Conservation (phyloP, 2,888 invertebrate species). For the Cheilosia vernalis region DNA sequence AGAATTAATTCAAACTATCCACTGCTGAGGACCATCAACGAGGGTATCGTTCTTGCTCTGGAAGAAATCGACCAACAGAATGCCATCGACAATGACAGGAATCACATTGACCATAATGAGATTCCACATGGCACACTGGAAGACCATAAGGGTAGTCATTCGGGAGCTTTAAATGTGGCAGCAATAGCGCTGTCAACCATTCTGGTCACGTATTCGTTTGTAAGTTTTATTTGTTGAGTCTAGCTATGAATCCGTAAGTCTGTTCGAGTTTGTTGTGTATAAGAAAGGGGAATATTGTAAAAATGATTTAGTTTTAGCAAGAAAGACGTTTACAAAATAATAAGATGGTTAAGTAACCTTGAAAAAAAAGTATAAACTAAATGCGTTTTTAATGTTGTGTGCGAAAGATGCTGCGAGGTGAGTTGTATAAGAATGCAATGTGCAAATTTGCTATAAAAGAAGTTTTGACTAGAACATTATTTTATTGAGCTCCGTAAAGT, state of each 20-base stretch:
- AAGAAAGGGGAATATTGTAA: conserved; percentile 50
- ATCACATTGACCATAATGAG: conserved; percentile 82
- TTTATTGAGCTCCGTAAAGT: too few relatives aligned
- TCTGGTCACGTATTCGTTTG: conserved; percentile 71
- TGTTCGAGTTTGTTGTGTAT: conserved; percentile 56
- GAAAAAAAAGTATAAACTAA: conserved; percentile 11
- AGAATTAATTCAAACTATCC: conserved; percentile 86
- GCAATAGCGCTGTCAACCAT: conserved; percentile 55
- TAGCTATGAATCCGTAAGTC: conserved; percentile 55
- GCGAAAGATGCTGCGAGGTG: not conserved
- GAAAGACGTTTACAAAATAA: conserved; percentile 54
- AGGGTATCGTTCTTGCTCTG: conserved; percentile 85
- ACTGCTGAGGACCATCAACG: conserved; percentile 89
- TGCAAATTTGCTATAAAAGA: too few relatives aligned
- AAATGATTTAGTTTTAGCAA: conserved; percentile 64
- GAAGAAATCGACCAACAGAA: conserved; percentile 84
- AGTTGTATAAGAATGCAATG: too few relatives aligned
- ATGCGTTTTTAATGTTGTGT: not conserved
- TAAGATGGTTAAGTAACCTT: conserved; percentile 6
- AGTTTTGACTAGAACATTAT: too few relatives aligned
- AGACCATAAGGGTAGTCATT: conserved; percentile 77
- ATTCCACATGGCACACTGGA: conserved; percentile 81
- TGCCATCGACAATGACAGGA: conserved; percentile 43
- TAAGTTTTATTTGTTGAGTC: conserved; percentile 68
- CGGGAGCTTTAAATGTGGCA: conserved; percentile 68